These are phyloP conservation scores for Neodiprion fabricii DNA, from an alignment of 1,140 invertebrate genomes.

Conservation along the genomic window DNA sequence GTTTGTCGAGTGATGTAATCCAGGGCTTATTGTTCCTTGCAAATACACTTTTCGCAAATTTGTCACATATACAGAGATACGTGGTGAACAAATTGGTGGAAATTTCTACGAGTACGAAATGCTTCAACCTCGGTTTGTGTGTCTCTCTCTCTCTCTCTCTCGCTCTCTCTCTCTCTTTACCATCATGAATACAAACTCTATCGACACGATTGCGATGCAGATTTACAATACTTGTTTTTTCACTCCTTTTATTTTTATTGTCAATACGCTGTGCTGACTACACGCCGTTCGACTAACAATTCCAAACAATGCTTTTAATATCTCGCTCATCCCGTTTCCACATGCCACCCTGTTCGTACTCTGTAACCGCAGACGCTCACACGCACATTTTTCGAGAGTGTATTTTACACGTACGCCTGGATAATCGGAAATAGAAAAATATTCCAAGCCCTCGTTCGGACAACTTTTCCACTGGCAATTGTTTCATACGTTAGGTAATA, in stretches of 20 bases:
- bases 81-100: not conserved
- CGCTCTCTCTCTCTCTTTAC: not conserved
- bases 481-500: too few relatives aligned
- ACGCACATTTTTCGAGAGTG: too few relatives aligned
- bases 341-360: too few relatives aligned
- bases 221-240: not conserved
- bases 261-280: not conserved
- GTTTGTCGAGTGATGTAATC: slow-evolving; percentile 13
- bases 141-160: slow-evolving; percentile 7
- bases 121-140: not conserved
- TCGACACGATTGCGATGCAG: not conserved
- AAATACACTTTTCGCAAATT: slow-evolving; percentile 14
- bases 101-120: not conserved
- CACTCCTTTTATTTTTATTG: not conserved
- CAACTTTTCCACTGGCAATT: too few relatives aligned
- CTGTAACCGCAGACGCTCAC: too few relatives aligned
- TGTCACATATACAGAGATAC: not conserved
- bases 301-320: slow-evolving; percentile 2
- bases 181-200: slow-evolving; percentile 4
- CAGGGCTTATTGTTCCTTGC: slow-evolving; percentile 16
- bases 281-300: not conserved
- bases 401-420: too few relatives aligned
- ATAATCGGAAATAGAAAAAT: too few relatives aligned
- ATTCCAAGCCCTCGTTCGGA: too few relatives aligned
- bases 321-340: not conserved